These are phyloP conservation scores for Stramonita haemastoma DNA, from an alignment of 2,888 invertebrate species.

Conservation along the genomic window DNA sequence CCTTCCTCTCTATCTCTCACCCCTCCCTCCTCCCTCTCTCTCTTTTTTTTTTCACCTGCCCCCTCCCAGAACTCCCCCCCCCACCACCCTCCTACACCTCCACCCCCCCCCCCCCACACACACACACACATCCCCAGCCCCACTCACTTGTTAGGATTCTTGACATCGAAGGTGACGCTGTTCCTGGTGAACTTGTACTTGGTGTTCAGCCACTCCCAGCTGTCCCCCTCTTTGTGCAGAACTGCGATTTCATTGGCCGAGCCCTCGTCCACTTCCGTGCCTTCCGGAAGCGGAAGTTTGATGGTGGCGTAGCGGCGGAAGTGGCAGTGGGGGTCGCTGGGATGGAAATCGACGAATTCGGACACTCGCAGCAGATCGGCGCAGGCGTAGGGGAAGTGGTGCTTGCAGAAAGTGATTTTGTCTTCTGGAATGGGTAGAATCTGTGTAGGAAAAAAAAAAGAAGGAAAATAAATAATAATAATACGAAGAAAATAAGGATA, in stretches of 20 bases:
- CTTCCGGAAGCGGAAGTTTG: constrained; percentile 74
- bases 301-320: constrained; percentile 71
- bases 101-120: background rate
- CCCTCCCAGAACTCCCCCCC: background rate
- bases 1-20: background rate
- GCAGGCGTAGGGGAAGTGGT: constrained; percentile 64
- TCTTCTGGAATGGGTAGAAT: constrained; percentile 60
- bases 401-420: constrained; percentile 61
- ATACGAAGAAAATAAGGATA: background rate
- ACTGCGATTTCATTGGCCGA: constrained; percentile 59
- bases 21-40: background rate
- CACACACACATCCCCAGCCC: background rate
- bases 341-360: constrained; percentile 67
- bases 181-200: constrained; percentile 71
- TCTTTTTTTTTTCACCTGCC: no score
- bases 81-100: background rate
- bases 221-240: constrained; percentile 60
- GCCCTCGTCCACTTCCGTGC: constrained; percentile 59
- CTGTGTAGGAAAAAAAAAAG: background rate
- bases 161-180: constrained; percentile 72
- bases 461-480: background rate
- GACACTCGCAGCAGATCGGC: constrained; percentile 65
- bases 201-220: constrained; percentile 69
- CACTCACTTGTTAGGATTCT: constrained; percentile 50
- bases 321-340: constrained; percentile 51